Base-by-base conservation (phyloP, 2,113 vertebrate species). In the Fulica atra region DNA sequence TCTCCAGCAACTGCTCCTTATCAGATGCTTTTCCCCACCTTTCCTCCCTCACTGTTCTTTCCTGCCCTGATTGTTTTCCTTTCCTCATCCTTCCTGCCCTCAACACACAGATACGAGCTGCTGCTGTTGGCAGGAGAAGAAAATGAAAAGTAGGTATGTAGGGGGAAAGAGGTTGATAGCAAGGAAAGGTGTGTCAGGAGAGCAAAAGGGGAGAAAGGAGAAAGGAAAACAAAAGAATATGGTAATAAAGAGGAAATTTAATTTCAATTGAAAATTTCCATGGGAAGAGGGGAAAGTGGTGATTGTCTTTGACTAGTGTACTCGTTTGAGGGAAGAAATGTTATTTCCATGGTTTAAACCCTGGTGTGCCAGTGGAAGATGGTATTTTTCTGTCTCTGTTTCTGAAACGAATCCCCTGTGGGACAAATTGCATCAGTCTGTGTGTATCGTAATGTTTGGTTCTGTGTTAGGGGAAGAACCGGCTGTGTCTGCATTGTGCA, bases 401-500 rank as follows among this genome's bases (percentile, higher is more conserved):
- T 82, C 84, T 82, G 85, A 80, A 88, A 70, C 40, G 61, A 57
- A 77, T 66, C 17, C 72, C 84, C 86, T 51, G 1, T 54, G 92
- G 87, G 92, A 87, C 87, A 82, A 74, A 91, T 86, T 35, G 82
- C 25, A 82, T 89, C 66, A 71, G 53, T 92, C 12, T 15, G 38
- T 59, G 84, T 63, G 19, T 72, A 91, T 73, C 61, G 60, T 59
- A 29, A 71, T 63, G 48, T 72, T 91, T 84, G 25, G 57, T 92
- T 76, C 79, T 72, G 35, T 48, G 13, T 85, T 63, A 61, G 61
- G 65, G 54, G 63, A 20, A 78, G 81, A 89, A 56, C 54, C 48
- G 71, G 11, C 53, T 42, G 72, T 72, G 64, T 86, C 77, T 38
- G 2, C 38, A 70, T 40, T 44, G 70, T 57, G 5, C 70, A 28